Conservation (phyloP, 2,113 vertebrate species). For the Datnioides undecimradiatus region DNA sequence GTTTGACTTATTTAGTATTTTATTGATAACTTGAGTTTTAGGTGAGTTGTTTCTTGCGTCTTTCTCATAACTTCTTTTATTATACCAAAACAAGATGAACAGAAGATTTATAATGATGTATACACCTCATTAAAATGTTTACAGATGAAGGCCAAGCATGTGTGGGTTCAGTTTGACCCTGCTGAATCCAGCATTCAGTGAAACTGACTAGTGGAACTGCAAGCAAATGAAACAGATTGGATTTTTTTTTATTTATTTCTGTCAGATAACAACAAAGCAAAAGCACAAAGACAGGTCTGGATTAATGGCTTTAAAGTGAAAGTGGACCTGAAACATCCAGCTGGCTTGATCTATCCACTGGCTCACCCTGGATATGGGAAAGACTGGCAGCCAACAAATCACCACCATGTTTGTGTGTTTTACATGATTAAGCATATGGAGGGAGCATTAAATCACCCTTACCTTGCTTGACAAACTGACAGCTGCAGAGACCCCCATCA, state of each 20-base stretch:
- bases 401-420: slow-evolving; percentile 69
- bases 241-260: neutral
- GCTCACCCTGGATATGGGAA: slow-evolving; percentile 54
- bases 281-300: slow-evolving; percentile 50
- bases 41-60: neutral
- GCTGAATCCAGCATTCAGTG: neutral
- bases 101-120: slow-evolving; percentile 1
- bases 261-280: slow-evolving; percentile 40
- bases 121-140: slow-evolving; percentile 24
- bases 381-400: slow-evolving; percentile 75
- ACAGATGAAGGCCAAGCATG: neutral
- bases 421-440: slow-evolving; percentile 75
- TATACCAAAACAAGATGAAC: neutral
- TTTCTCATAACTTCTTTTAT: neutral
- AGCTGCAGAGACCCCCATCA: slow-evolving; percentile 38
- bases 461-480: slow-evolving; percentile 59
- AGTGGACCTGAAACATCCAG: slow-evolving; percentile 56
- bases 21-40: neutral
- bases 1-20: neutral
- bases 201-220: slow-evolving; percentile 6
- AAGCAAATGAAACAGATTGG: slow-evolving; percentile 16
- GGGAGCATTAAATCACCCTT: slow-evolving; percentile 61
- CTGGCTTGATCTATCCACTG: slow-evolving; percentile 60
- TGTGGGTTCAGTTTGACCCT: slow-evolving; percentile 16
- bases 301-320: slow-evolving; percentile 61